Evolutionary conservation across 2,113 vertebrate genomes (phyloP), one percentile per base, ranked within the genome.

Genomic region (Syngnathus floridae): DNA sequence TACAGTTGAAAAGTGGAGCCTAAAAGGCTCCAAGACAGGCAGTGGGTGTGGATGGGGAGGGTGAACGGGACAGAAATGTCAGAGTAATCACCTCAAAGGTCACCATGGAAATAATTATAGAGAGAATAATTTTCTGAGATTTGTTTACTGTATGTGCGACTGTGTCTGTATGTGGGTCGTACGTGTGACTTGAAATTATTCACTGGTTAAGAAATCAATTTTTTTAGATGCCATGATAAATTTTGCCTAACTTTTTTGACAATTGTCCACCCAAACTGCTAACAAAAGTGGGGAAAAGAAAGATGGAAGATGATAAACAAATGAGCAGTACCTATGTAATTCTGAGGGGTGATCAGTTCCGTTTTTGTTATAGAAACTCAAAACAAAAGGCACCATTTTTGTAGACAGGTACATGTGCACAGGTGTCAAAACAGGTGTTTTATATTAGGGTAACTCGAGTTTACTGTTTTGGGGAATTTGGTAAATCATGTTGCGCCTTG

Each of bases 31-130:
- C 74, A 78, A 81, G 75, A 78, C 80, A 75, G 77, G 70, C 48
- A 66, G 57, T 65, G 65, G 62, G 67, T 71, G 46, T 72, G 64
- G 74, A 71, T 72, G 78, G 43, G 71, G 75, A 67, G 66, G 64
- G 72, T 46, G 76, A 77, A 81, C 46, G 60, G 70, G 71, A 81
- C 73, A 57, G 73, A 89, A 89, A 90, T 86, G 89, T 90, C 84
- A 86, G 31, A 26, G 81, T 83, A 80, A 87, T 86, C 82, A 85
- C 76, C 72, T 78, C 76, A 87, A 89, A 90, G 87, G 84, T 81
- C 82, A 84, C 60, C 63, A 66, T 80, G 76, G 71, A 72, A 86
- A 82, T 84, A 78, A 88, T 89, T 88, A 86, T 87, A 82, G 67
- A 61, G 74, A 72, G 77, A 84, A 80, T 88, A 89, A 90, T 88